Evolutionary conservation across 1,140 invertebrate species (phyloP), one percentile per base, ranked within the genome.

Genomic region (Bombus confusus): DNA sequence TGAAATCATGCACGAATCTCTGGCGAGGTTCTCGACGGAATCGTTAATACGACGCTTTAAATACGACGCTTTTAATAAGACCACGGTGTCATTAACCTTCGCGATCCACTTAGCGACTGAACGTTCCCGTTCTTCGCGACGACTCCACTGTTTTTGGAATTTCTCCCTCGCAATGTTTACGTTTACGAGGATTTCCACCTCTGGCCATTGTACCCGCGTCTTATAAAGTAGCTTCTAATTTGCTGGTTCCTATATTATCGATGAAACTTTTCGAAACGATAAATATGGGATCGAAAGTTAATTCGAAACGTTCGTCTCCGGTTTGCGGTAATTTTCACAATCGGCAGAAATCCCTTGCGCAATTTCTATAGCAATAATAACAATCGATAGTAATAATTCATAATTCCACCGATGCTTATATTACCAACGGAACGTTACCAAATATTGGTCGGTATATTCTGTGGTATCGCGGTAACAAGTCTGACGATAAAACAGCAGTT

Each of bases 1-100:
- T 69, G 43, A 80, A 69, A 71, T 80, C 43, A 52, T 47, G 78
- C 64, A 39, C 43, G 78, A 69, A 69, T 52, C 66, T 71, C 66
- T 80, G 78, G 66, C 64, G 78, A 69, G 78, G 78, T 69, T 69
- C 78, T 80, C 43, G 78, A 80, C 78, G 64, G 78, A 80, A 80
- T 80, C 78, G 78, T 80, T 80, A 80, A 80, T 80, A 80, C 66
- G 41, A 28, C 31, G 78, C 78, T 80, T 80, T 80, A 80, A 80
- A 80, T 80, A 80, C 78, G 66, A 69, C 66, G 78, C 64, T 47
- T 69, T 80, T 80, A 69, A 80, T 69, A 69, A 80, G 66, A 69
- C 31, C 66, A 34, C n/a, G 31, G 78, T 80, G 78, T 80, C 78
- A 71, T 80, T 80, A 80, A 80, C 78, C 78, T 80, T 80, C 78